Evolutionary conservation across 2,797 vertebrate genomes (phyloP), one percentile per base, ranked within the genome.

Genomic region (Paguma larvata): DNA sequence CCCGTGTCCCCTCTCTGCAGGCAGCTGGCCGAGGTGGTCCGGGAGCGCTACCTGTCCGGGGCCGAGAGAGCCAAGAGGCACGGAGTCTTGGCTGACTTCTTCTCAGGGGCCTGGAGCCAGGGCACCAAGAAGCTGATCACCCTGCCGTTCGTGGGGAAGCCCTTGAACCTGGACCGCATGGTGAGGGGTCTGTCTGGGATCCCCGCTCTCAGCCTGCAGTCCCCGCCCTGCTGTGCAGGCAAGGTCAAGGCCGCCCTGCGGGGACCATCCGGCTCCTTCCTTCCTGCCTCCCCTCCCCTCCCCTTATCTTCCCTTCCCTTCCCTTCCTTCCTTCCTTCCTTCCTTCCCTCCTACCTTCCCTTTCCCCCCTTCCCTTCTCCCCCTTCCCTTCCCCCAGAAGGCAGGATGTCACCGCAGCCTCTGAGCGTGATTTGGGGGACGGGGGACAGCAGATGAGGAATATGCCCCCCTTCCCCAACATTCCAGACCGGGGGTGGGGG

Each of bases 91-190:
- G 98, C 99, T 0, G 99, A 99, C 95, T 99, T 99, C 97, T 99
- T 99, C 97, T 98, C 98, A 21, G 99, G 99, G 4, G 97, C 98
- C 27, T 99, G 99, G 99, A 99, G 98, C 97, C 96, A 98, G 16
- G 99, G 99, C 51, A 98, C 97, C 77, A 99, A 98, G 96, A 99
- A 99, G 94, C 98, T 99, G 0, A 97, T 99, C 19, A 46, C 91
- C 23, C 97, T 99, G n/a, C 98, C 99, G 0, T 97, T 98, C 0
- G 95, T 99, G 56, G 98, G 97, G 82, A 98, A 98, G 18, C 98
- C 99, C 32, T 96, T 99, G 72, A 98, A 98, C 34, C 97, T 99
- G 15, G 99, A 99, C 98, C 99, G 99, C 90, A 99, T 99, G 99
- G 99, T 99, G 98, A 97, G 79, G 77, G 30, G 11, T 14, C 59